A percentile compares a stretch with the other conserved stretches of the same genome.
These are phyloP conservation scores for Elgaria multicarinata DNA, from an alignment of 2,113 vertebrate species.

Conservation along the genomic window DNA sequence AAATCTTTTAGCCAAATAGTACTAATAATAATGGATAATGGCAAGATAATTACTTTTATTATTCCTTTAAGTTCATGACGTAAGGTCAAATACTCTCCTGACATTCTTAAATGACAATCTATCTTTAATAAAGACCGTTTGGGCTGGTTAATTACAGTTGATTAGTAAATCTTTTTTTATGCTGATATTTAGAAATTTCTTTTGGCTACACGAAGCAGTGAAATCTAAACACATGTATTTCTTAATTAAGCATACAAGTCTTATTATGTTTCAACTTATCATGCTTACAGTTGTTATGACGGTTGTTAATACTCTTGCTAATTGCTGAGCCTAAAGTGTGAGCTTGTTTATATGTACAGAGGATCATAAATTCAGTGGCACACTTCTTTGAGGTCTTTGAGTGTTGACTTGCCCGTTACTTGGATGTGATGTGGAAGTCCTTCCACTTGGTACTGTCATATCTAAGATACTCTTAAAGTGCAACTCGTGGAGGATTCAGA, in stretches of 20 bases:
- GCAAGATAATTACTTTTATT: slow-evolving; percentile 9
- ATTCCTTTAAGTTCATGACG: slow-evolving; percentile 39
- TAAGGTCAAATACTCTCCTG: slow-evolving; percentile 27
- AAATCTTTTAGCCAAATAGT: neutral
- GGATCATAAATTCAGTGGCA: neutral
- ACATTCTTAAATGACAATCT: slow-evolving; percentile 48
- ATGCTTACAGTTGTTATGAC: neutral
- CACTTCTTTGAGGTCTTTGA: neutral
- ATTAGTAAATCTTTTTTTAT: slow-evolving; percentile 55
- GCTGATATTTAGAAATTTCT: slow-evolving; percentile 39
- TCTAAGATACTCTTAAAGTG: neutral
- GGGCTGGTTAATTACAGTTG: slow-evolving; percentile 56
- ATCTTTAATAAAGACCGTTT: slow-evolving; percentile 68
- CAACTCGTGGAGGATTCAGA: neutral
- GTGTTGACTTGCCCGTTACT: neutral
- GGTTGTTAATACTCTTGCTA: neutral
- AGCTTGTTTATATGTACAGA: neutral
- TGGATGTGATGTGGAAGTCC: neutral
- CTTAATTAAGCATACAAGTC: neutral
- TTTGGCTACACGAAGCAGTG: slow-evolving; percentile 1
- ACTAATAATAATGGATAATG: neutral
- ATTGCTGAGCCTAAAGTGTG: neutral
- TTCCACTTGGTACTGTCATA: neutral
- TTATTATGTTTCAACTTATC: neutral
- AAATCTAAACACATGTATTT: neutral